Base-by-base conservation (phyloP, 1,140 invertebrate genomes). In the Drosophila azteca region DNA sequence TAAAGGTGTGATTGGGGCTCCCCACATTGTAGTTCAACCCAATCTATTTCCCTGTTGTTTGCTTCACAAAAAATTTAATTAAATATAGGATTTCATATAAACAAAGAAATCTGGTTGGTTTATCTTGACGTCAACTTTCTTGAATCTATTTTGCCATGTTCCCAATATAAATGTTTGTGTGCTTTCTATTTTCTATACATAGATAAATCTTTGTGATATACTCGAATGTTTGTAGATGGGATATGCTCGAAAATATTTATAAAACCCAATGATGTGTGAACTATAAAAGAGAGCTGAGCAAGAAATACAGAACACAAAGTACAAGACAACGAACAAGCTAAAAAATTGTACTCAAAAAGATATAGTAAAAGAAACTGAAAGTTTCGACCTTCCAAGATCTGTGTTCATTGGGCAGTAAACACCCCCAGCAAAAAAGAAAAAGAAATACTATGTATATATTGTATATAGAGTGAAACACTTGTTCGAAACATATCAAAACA, bases 401-500 rank as follows among this genome's bases (percentile, higher is more conserved):
- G n/a, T n/a, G n/a, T n/a, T n/a, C n/a, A n/a, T n/a, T n/a, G n/a
- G n/a, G 63, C 57, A 44, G 62, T 46, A 69, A 65, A 71, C 72
- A 54, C 74, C 69, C 68, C 66, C 68, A 54, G 48, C 48, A 68
- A 68, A 52, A 31, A 31, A 50, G 39, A 49, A 24, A n/a, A 29
- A 69, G 24, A 49, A 11, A n/a, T 26, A 70, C 58, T 58, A 58
- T 69, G 24, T 31, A 20, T 20, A 20, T 1, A 20, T 20, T 1
- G n/a, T 20, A 20, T 20, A 20, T 20, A 20, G 17, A 48, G 41
- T 22, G 41, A 64, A 88, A 78, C 78, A 85, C 69, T 87, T 87
- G 82, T 71, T 59, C 74, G 69, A 78, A 78, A 82, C 50, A 65
- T 58, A 78, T 85, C 83, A 82, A 78, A 85, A 85, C 63, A 85